Evolutionary conservation across 2,797 vertebrate species (phyloP).

Genomic region (Tapera naevia): DNA sequence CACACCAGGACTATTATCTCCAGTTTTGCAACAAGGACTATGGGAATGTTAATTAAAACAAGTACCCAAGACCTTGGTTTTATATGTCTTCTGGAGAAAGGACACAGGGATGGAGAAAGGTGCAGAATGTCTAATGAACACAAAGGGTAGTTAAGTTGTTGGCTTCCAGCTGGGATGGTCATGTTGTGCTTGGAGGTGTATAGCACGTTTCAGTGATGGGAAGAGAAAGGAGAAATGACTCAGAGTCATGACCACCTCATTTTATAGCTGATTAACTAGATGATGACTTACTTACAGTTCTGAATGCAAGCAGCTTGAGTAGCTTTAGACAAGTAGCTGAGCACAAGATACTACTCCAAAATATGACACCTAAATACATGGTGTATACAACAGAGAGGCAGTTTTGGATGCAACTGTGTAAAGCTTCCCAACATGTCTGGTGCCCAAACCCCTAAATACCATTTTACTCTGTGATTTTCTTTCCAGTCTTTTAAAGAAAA

Average conservation of each 20-base stretch:
- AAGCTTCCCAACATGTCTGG: not conserved
- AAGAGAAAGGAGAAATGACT: not conserved
- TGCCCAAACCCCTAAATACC: not conserved
- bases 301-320: not conserved
- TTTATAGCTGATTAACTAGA: constrained; percentile 39
- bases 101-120: constrained; percentile 15
- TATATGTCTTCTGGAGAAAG: constrained; percentile 64
- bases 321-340: not conserved
- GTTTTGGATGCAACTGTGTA: not conserved
- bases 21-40: constrained; percentile 47
- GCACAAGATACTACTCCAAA: not conserved
- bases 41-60: constrained; percentile 62
- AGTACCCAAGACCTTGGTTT: constrained; percentile 63
- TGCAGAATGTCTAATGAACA: constrained; percentile 44
- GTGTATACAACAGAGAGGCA: not conserved
- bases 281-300: constrained; percentile 15
- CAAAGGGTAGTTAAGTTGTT: constrained; percentile 13
- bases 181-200: constrained; percentile 45
- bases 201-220: not conserved
- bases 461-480: not conserved
- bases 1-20: constrained; percentile 51
- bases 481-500: not conserved
- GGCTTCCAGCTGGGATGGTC: not conserved
- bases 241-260: not conserved
- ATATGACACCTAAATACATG: not conserved